phyloP scores from a whole-genome alignment of 2,113 vertebrate species.

The Loxodonta africana region DNA sequence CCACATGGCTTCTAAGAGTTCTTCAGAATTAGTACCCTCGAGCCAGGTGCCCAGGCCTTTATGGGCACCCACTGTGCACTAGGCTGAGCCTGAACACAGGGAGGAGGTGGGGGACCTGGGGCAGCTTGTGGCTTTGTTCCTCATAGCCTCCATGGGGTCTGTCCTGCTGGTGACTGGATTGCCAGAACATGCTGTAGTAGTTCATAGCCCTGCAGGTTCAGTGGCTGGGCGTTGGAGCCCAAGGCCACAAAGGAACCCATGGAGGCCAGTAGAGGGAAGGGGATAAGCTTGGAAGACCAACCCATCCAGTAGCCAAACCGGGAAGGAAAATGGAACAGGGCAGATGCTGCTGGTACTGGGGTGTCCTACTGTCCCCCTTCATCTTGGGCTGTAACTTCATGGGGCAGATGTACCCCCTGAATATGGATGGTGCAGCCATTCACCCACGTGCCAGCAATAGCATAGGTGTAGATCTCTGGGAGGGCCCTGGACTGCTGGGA shows the following conservation, averaged over 20 bases:
- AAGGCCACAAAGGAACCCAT: neutral
- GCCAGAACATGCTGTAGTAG: rapidly evolving
- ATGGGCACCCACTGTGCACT: neutral
- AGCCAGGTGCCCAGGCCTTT: neutral
- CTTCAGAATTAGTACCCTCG: neutral
- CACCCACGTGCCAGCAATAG: neutral
- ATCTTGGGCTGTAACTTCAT: neutral
- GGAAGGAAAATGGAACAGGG: neutral
- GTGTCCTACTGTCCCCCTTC: neutral
- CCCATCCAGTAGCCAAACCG: neutral
- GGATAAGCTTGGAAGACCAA: neutral
- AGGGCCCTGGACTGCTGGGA: neutral
- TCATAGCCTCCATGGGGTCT: neutral
- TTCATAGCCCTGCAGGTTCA: neutral
- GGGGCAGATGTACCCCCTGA: neutral
- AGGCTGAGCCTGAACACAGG: neutral
- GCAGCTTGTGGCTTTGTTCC: neutral
- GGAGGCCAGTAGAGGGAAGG: neutral
- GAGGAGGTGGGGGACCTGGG: neutral
- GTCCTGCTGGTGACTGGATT: neutral
- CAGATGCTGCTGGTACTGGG: neutral
- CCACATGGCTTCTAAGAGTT: neutral
- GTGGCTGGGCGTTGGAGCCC: neutral
- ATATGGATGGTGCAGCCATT: neutral
- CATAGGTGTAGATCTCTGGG: neutral